Evolutionary conservation across 2,888 invertebrate genomes (phyloP).

Genomic region (Desoria tigrina): DNA sequence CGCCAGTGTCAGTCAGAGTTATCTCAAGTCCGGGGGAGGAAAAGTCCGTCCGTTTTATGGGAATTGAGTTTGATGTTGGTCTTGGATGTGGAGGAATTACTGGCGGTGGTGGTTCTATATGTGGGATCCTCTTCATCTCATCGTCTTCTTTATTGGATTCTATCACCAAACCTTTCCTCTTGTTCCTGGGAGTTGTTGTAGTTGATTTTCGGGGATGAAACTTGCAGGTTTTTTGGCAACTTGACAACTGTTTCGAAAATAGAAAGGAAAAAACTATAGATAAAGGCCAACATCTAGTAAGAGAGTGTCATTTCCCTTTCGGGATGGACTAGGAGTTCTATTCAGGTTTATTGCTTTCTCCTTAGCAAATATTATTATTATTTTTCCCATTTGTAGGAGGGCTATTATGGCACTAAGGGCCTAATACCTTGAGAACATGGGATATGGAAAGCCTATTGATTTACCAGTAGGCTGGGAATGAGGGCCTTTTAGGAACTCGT

Average conservation of each 20-base stretch:
- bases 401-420: too few relatives aligned
- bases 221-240: slow-evolving; percentile 35
- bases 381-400: too few relatives aligned
- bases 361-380: too few relatives aligned
- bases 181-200: neutral
- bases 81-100: too few relatives aligned
- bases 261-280: slow-evolving; percentile 13
- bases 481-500: too few relatives aligned
- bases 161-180: neutral
- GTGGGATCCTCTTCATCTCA: too few relatives aligned
- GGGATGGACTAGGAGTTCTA: neutral
- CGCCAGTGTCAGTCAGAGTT: neutral
- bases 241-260: slow-evolving; percentile 38
- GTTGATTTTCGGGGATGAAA: slow-evolving; percentile 20
- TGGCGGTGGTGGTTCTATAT: too few relatives aligned
- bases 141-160: slow-evolving; percentile 1
- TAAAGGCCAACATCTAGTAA: too few relatives aligned
- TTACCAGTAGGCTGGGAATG: too few relatives aligned
- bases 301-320: slow-evolving; percentile 1
- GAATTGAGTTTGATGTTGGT: neutral
- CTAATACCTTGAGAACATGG: too few relatives aligned
- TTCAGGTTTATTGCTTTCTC: too few relatives aligned
- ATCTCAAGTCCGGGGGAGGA: neutral
- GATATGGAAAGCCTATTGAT: too few relatives aligned
- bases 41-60: neutral